A percentile compares a stretch with the other conserved stretches of the same genome.
Conservation (phyloP, 2,113 vertebrate genomes). For the Halichoerus grypus region DNA sequence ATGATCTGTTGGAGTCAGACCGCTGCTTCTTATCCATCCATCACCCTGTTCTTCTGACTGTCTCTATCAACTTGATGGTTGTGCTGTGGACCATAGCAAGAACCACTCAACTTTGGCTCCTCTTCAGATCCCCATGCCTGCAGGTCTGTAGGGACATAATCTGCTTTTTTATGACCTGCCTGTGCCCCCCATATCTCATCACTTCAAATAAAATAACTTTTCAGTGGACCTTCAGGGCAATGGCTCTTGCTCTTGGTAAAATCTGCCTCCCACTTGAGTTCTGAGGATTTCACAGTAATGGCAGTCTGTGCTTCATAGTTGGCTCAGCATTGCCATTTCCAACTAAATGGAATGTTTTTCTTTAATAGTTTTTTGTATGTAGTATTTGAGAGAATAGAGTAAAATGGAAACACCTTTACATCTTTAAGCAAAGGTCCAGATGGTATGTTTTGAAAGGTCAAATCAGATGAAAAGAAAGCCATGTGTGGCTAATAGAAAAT, state of each 20-base stretch:
- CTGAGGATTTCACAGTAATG: background rate
- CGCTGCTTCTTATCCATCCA: background rate
- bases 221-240: background rate
- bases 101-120: background rate
- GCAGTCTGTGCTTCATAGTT: background rate
- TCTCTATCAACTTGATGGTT: background rate
- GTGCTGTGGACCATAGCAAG: background rate
- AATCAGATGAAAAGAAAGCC: constrained; percentile 35
- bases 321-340: background rate
- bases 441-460: constrained; percentile 52
- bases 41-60: background rate
- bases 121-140: background rate
- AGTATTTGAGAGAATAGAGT: background rate
- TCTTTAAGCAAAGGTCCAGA: background rate
- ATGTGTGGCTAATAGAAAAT: constrained; percentile 35
- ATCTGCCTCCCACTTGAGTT: background rate
- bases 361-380: background rate
- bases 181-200: background rate
- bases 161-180: background rate
- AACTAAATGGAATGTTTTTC: background rate
- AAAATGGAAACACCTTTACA: background rate
- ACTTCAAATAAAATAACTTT: background rate
- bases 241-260: background rate
- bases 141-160: background rate
- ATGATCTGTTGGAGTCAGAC: background rate